Conservation (phyloP, 64 coral and sea anemone species). For the Dendronephthya gigantea region DNA sequence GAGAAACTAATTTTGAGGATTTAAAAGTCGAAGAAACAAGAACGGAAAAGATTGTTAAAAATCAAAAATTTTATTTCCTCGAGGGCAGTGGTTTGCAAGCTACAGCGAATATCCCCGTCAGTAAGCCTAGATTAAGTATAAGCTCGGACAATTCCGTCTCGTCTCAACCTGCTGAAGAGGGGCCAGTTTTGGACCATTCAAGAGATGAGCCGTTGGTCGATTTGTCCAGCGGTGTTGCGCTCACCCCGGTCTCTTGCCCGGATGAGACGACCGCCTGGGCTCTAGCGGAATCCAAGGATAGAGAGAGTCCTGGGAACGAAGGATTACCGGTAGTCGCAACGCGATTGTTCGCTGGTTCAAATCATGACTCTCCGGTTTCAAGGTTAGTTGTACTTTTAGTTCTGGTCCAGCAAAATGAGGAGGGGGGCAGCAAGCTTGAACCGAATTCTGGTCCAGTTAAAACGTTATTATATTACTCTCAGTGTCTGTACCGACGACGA, state of each 20-base stretch:
- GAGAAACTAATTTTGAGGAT: not conserved
- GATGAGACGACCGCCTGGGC: not conserved
- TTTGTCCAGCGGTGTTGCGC: not conserved
- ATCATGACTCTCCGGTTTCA: not conserved
- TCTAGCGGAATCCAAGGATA: not conserved
- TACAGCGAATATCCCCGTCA: not conserved
- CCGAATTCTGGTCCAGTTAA: too few species aligned
- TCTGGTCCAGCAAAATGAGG: not conserved
- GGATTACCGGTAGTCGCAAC: not conserved
- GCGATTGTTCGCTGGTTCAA: not conserved
- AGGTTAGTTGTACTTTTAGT: not conserved
- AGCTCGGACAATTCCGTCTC: not conserved
- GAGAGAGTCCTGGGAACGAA: not conserved
- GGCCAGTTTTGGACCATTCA: not conserved
- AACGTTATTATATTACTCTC: not conserved
- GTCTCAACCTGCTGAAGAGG: not conserved
- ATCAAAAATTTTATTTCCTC: not conserved
- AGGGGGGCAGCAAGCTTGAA: too few species aligned
- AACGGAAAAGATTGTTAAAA: not conserved
- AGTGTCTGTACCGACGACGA: not conserved
- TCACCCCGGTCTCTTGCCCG: not conserved
- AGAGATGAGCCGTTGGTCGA: not conserved
- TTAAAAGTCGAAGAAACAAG: not conserved
- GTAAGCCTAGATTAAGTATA: not conserved
- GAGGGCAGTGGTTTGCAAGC: not conserved